These are phyloP conservation scores for Alaudala cheleensis DNA, from an alignment of 2,113 vertebrate species.

Conservation along the genomic window DNA sequence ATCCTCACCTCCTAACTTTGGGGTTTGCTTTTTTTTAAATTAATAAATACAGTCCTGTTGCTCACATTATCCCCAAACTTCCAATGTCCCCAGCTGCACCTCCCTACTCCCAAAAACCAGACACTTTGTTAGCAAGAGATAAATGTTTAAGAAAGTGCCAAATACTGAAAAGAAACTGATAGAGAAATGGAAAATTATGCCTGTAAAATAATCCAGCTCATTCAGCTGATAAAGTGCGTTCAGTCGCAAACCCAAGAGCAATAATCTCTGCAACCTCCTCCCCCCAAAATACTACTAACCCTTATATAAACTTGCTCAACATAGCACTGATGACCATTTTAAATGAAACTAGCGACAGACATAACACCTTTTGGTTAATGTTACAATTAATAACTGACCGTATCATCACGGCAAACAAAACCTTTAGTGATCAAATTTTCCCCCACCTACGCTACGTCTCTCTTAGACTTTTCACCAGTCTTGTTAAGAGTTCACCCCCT, in stretches of 20 bases:
- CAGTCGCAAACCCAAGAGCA: not conserved
- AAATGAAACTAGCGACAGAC: slow-evolving; percentile 57
- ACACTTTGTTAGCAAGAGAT: not conserved
- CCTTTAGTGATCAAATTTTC: not conserved
- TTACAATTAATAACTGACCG: slow-evolving; percentile 35
- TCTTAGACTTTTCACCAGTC: not conserved
- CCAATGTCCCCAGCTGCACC: not conserved
- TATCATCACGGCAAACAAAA: slow-evolving; percentile 33
- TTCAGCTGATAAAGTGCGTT: slow-evolving; percentile 33
- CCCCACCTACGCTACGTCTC: not conserved
- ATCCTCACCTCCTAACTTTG: slow-evolving; percentile 36
- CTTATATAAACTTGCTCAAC: slow-evolving; percentile 72
- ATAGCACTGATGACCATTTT: slow-evolving; percentile 68
- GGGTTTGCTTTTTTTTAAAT: not conserved
- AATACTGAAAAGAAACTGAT: not conserved
- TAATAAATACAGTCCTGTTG: slow-evolving; percentile 58
- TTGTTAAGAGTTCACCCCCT: not conserved
- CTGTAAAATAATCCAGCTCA: not conserved
- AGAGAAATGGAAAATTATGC: slow-evolving; percentile 23
- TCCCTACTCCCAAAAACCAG: not conserved
- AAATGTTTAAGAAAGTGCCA: not conserved
- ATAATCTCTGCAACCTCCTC: slow-evolving; percentile 46
- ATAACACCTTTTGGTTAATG: not conserved
- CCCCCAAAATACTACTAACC: slow-evolving; percentile 54
- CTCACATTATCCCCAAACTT: slow-evolving; percentile 38